Evolutionary conservation across 2,888 invertebrate species (phyloP), one percentile per base, ranked within the genome.

Genomic region (Cetonia aurata): DNA sequence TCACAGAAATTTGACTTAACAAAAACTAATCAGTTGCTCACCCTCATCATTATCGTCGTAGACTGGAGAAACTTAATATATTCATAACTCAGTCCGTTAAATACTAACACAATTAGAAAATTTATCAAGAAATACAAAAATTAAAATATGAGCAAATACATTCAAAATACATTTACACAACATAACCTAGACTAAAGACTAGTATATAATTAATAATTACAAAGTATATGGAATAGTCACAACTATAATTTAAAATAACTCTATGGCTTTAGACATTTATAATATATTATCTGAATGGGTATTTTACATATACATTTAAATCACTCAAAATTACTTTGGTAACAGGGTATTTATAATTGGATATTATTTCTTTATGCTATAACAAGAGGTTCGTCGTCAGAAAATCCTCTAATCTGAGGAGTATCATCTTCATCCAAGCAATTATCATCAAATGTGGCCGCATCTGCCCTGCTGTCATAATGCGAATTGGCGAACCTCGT

Each of bases 321-420:
- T 68, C 68, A 57, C 67, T 68, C 67, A 52, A 52, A 70, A 59
- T 65, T 53, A 62, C 69, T 60, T 71, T 71, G 71, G 71, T 71
- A 71, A 65, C 68, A 68, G 56, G 68, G 53, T 67, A 59, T 17
- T 48, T 65, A 44, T 41, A 62, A 52, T 56, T 57, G 52, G 50
- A 67, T 66, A 48, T 62, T 60, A 52, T 67, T 67, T 25, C 12
- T 67, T 90, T 89, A 96, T 78, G 96, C 95, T 83, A 96, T 93
- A 78, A 97, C 96, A 77, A 97, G 87, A 69, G 96, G 96, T 85
- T 96, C 97, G 84, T 96, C 96, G 83, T 96, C 97, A 0, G 96
- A 94, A 85, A 96, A 96, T 33, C 96, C 95, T 82, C 93, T 91
- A 80, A 96, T 95, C 76, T 95, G 93, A 44, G 96, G 96, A 78